Evolutionary conservation across 2,113 vertebrate genomes (phyloP).

Genomic region (Notechis scutatus): DNA sequence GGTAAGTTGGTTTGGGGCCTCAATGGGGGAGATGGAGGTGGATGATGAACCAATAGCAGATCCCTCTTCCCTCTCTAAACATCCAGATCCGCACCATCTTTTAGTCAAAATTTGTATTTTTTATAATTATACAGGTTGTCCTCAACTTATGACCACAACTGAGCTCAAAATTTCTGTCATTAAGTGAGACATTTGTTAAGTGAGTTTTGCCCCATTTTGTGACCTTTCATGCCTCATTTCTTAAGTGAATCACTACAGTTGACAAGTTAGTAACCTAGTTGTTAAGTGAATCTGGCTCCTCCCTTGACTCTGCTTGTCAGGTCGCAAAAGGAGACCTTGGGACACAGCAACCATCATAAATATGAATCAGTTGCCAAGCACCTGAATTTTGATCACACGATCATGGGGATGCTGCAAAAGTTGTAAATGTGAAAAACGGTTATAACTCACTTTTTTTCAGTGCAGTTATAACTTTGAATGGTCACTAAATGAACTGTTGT

Average conservation of each 20-base stretch:
- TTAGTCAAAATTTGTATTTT: background rate
- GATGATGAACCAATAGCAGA: background rate
- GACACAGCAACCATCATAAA: background rate
- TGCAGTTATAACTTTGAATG: background rate
- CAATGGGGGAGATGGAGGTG: background rate
- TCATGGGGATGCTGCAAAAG: background rate
- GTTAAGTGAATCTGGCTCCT: background rate
- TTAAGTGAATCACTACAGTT: background rate
- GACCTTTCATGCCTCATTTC: background rate
- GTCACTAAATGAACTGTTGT: background rate
- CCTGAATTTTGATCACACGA: background rate
- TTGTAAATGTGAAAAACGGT: background rate
- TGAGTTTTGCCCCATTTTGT: background rate
- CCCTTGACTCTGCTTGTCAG: background rate
- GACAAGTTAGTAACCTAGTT: background rate
- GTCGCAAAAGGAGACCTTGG: background rate
- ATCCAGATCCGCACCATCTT: background rate
- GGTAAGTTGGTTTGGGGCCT: background rate
- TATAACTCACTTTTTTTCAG: background rate
- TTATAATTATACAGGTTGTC: background rate
- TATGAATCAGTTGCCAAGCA: background rate
- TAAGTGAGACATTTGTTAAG: background rate
- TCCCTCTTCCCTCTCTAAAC: background rate
- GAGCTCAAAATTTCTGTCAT: background rate
- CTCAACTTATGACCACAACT: background rate